A percentile compares a stretch with the other conserved stretches of the same genome.
These are phyloP conservation scores for Leucophenga maculata DNA, from an alignment of 2,888 invertebrate species.

Conservation along the genomic window DNA sequence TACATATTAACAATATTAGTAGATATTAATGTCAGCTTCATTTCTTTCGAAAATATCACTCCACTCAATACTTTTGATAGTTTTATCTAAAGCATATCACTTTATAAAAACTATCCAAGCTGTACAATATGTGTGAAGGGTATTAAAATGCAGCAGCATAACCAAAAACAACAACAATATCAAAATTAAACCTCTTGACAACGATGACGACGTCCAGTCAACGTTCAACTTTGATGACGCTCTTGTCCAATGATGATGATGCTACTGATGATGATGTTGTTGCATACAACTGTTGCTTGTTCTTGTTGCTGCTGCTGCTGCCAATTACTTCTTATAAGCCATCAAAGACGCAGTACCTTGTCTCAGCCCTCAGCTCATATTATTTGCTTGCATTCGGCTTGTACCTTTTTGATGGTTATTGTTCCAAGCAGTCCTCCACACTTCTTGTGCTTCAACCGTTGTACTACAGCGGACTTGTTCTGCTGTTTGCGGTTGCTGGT, in stretches of 20 bases:
- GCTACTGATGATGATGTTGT: conserved; percentile 33
- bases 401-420: conserved; percentile 29
- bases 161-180: not conserved
- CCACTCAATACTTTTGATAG: no score
- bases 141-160: no score
- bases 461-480: not conserved
- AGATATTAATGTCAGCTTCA: no score
- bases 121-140: no score
- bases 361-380: conserved; percentile 44
- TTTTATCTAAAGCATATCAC: no score
- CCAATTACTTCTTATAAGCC: conserved; percentile 64
- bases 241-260: conserved; percentile 24
- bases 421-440: conserved; percentile 33
- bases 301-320: conserved; percentile 47
- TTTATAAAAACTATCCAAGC: no score
- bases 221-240: conserved; percentile 46
- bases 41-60: no score
- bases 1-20: no score
- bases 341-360: conserved; percentile 49
- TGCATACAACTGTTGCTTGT: conserved; percentile 33
- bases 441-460: conserved; percentile 27
- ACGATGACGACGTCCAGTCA: not conserved
- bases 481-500: conserved; percentile 47
- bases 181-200: conserved; percentile 62
- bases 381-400: conserved; percentile 30